These are phyloP conservation scores for Sitta carolinensis DNA, from an alignment of 2,797 vertebrate genomes.

Conservation along the genomic window DNA sequence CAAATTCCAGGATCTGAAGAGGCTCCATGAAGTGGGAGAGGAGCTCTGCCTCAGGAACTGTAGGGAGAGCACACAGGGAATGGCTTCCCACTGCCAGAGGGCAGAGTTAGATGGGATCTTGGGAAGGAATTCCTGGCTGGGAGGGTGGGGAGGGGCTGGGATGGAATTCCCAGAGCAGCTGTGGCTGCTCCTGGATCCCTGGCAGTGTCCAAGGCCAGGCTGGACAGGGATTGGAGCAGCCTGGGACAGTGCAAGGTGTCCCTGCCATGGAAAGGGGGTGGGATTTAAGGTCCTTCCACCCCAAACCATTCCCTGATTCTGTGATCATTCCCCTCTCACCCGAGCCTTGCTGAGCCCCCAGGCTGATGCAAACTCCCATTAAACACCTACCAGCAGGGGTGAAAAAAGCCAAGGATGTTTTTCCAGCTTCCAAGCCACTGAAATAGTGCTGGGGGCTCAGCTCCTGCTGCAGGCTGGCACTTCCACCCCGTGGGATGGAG, in stretches of 20 bases:
- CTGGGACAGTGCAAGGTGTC: rapidly evolving
- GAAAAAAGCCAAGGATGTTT: conserved; percentile 57
- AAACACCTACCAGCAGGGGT: not conserved
- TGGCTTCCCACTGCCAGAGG: no score
- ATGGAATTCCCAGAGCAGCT: not conserved
- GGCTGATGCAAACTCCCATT: not conserved
- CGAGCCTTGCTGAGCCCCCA: not conserved
- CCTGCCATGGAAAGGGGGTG: no score
- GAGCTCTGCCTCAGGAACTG: no score
- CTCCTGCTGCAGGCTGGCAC: not conserved
- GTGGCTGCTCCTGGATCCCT: not conserved
- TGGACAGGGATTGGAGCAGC: rapidly evolving
- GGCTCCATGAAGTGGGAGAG: no score
- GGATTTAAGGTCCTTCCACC: not conserved
- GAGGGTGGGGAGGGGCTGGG: not conserved
- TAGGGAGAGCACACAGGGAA: no score
- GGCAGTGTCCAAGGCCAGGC: rapidly evolving
- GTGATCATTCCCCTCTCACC: not conserved
- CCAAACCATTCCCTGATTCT: not conserved
- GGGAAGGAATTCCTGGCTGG: no score
- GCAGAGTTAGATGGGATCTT: no score
- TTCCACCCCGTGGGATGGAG: not conserved
- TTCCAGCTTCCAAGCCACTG: not conserved
- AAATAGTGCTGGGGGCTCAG: conserved; percentile 40
- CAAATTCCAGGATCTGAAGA: no score